phyloP scores from a whole-genome alignment of 2,797 vertebrate species.

The Falco columbarius region DNA sequence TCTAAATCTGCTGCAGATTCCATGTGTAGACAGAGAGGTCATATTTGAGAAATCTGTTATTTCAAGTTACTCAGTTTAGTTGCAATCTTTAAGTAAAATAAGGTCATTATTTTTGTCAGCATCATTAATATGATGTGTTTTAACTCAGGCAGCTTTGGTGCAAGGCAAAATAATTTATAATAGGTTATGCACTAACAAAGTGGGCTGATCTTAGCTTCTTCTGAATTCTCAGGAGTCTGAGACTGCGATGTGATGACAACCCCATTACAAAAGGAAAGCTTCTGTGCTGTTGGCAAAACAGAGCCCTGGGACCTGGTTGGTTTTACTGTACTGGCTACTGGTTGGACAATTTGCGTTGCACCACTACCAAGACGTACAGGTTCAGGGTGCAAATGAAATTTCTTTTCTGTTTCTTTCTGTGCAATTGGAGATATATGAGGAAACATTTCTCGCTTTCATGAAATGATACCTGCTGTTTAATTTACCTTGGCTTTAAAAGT shows the following conservation, averaged over 20 bases:
- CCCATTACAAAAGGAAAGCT: not conserved
- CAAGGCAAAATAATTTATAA: not conserved
- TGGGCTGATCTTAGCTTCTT: not conserved
- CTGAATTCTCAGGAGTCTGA: not conserved
- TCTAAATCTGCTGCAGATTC: not conserved
- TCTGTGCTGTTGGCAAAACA: not conserved
- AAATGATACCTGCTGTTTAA: not conserved
- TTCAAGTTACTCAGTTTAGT: not conserved
- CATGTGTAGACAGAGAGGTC: not conserved
- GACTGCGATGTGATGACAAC: not conserved
- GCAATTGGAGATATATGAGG: not conserved
- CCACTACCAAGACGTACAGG: rapidly evolving
- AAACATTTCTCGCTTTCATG: not conserved
- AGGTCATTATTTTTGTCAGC: not conserved
- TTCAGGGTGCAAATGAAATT: not conserved
- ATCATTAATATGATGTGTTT: not conserved
- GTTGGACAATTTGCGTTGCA: not conserved
- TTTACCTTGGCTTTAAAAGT: not conserved
- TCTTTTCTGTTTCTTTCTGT: not conserved
- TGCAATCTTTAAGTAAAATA: not conserved
- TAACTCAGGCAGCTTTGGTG: not conserved
- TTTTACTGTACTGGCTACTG: not conserved
- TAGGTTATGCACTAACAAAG: not conserved
- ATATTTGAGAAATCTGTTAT: not conserved
- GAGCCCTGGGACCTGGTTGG: not conserved